phyloP scores from a whole-genome alignment of 23 tunicate genomes.

The Corella eumyota region DNA sequence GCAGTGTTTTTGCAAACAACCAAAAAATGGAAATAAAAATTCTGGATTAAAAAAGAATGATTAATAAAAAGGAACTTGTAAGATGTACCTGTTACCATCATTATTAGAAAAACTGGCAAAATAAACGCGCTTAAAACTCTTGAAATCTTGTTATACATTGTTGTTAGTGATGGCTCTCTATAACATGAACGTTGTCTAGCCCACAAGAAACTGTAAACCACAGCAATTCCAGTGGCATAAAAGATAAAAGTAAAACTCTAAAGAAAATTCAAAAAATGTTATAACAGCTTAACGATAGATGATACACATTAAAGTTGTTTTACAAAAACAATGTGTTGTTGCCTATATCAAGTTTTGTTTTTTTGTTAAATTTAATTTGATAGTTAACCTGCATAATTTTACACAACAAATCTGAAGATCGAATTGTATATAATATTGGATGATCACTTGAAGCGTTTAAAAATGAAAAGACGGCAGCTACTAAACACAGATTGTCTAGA shows the following conservation, averaged over 20 bases:
- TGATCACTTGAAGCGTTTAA: constrained; percentile 49
- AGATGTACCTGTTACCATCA: constrained; percentile 43
- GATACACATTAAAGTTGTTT: constrained; percentile 5
- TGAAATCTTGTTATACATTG: constrained; percentile 26
- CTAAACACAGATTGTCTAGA: constrained; percentile 48
- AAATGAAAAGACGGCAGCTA: constrained; percentile 37
- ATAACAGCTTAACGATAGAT: neutral
- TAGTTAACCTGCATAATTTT: constrained; percentile 63
- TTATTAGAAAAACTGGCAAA: constrained; percentile 51
- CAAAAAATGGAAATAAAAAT: neutral
- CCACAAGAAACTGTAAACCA: constrained; percentile 65
- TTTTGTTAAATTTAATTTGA: no score
- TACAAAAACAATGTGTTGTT: neutral
- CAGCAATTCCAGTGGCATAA: constrained; percentile 53
- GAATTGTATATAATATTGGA: constrained; percentile 22
- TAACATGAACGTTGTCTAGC: constrained; percentile 74
- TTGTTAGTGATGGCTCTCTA: constrained; percentile 45
- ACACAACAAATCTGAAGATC: constrained; percentile 18
- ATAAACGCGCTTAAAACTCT: constrained; percentile 33
- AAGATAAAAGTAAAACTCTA: constrained; percentile 56
- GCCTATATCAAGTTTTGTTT: no score
- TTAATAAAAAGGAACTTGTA: neutral
- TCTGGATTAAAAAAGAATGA: neutral
- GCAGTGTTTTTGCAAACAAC: neutral
- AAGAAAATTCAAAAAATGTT: constrained; percentile 1